phyloP scores from a whole-genome alignment of 2,888 invertebrate genomes.

The Tubulanus polymorphus region DNA sequence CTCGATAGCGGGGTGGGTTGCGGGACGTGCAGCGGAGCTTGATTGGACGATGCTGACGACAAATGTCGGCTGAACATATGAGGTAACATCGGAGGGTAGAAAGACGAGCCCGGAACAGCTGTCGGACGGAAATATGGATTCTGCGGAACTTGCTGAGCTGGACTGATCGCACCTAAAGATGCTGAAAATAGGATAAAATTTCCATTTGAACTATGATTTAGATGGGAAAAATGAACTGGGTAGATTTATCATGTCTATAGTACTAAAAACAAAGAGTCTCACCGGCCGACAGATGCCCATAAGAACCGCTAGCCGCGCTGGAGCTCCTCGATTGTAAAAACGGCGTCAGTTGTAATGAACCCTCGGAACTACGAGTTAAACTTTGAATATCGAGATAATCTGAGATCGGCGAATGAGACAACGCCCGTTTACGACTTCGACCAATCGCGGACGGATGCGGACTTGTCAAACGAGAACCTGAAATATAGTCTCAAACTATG shows the following conservation, averaged over 20 bases:
- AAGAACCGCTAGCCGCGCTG: constrained; percentile 82
- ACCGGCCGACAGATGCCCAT: constrained; percentile 94
- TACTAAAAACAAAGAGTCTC: constrained; percentile 28
- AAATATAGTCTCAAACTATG: constrained; percentile 11
- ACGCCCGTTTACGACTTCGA: constrained; percentile 75
- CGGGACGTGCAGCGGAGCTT: no score
- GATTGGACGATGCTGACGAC: no score
- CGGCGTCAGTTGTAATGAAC: constrained; percentile 63
- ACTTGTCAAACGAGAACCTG: constrained; percentile 67
- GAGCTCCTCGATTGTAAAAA: constrained; percentile 46
- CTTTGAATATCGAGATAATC: constrained; percentile 94
- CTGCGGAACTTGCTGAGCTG: constrained; percentile 33
- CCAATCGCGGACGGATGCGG: constrained; percentile 58
- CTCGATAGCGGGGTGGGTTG: no score
- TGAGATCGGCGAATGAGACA: constrained; percentile 87
- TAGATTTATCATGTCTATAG: not conserved
- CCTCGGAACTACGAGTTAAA: constrained; percentile 89
- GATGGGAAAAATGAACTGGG: not conserved
- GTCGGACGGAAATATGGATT: constrained; percentile 34
- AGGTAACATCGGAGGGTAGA: constrained; percentile 39
- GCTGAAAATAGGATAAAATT: constrained; percentile 23
- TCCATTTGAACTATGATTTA: no score
- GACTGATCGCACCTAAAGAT: constrained; percentile 42
- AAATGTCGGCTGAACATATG: constrained; percentile 34
- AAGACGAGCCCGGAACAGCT: constrained; percentile 33